Evolutionary conservation across 2,797 vertebrate genomes (phyloP), one percentile per base, ranked within the genome.

Genomic region (Perodicticus potto): DNA sequence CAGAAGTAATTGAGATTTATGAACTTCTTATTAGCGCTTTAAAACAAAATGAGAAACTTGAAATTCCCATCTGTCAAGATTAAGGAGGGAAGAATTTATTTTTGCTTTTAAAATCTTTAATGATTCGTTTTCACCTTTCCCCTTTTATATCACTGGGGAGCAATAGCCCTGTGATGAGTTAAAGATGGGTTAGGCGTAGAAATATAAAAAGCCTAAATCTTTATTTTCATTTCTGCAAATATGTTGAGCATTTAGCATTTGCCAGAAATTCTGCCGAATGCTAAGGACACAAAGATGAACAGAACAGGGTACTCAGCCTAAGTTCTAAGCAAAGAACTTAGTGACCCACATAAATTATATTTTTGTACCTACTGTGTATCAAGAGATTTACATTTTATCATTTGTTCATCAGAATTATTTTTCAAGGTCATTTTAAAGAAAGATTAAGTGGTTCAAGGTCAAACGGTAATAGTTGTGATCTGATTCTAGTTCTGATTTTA

Each of bases 1-100:
- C 57, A 59, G 89, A 91, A 83, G 86, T 96, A 90, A 97, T 93
- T 97, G 96, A 98, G 97, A 97, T 97, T 97, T 97, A 97, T 97
- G 96, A 96, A 96, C 95, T 96, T 40, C 91, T 96, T 96, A 97
- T 96, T 97, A 95, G 87, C 57, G 95, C 91, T 94, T 97, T 96
- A 92, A 96, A 94, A 95, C 87, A 92, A 97, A 96, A 94, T 93
- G 94, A 94, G 86, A 53, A 96, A 88, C 76, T 87, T 96, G 91
- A 95, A 97, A 97, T 97, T 94, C 93, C 85, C 95, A 95, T 97
- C 94, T 96, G 91, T 97, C 97, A 97, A 90, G 89, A 96, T 97
- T 96, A 97, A 96, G 87, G 49, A 55, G 87, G 55, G 49, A 85
- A 92, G 87, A 86, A 95, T 95, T 96, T 97, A 97, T 82, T 93